phyloP scores from a whole-genome alignment of 1,140 invertebrate species.

The Hesperophylax magnus region DNA sequence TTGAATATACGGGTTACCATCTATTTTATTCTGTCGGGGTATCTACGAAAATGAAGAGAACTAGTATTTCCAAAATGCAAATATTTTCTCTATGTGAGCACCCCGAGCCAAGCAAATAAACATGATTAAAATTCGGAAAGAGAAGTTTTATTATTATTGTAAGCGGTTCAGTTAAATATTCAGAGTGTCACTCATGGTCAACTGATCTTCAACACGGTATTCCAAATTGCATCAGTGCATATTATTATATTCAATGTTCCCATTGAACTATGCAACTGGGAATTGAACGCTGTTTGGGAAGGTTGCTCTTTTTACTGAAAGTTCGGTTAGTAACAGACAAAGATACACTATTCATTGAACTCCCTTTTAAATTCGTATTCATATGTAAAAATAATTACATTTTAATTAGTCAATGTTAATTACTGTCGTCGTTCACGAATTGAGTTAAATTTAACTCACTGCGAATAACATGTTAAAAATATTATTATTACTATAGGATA shows the following conservation, averaged over 20 bases:
- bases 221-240: not conserved
- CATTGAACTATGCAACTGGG: not conserved
- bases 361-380: too few relatives aligned
- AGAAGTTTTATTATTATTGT: conserved; percentile 27
- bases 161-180: conserved; percentile 42
- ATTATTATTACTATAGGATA: too few relatives aligned
- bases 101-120: conserved; percentile 45
- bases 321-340: too few relatives aligned
- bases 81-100: conserved; percentile 39
- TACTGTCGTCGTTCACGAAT: too few relatives aligned
- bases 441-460: too few relatives aligned
- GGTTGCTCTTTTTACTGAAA: too few relatives aligned
- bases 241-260: not conserved
- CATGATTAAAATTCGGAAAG: conserved; percentile 38
- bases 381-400: too few relatives aligned
- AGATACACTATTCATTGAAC: too few relatives aligned
- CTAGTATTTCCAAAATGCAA: conserved; percentile 30
- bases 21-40: not conserved
- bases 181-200: conserved; percentile 51
- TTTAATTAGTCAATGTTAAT: too few relatives aligned
- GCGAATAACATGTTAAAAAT: too few relatives aligned
- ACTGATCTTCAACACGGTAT: conserved; percentile 49
- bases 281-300: too few relatives aligned
- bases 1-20: not conserved
- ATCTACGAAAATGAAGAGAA: not conserved